Percentiles rank a stretch among this genome's conserved stretches.
These are phyloP conservation scores for Dinothrombium tinctorium DNA, from an alignment of 1,140 invertebrate genomes.

Conservation along the genomic window DNA sequence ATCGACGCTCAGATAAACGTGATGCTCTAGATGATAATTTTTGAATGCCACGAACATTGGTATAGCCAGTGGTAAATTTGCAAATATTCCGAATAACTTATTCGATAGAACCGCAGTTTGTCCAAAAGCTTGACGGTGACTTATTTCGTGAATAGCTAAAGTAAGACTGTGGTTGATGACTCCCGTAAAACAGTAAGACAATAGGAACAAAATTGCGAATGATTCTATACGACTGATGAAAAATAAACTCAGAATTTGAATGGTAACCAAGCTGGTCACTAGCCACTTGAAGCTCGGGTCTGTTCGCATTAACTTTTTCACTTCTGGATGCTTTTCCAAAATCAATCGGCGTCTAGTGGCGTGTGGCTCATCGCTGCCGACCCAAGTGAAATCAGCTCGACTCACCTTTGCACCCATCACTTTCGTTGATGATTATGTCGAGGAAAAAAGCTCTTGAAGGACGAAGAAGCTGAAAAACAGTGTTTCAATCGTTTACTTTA, in stretches of 20 bases:
- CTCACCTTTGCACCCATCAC: conserved; percentile 67
- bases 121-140: conserved; percentile 91
- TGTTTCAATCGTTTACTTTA: too few relatives aligned
- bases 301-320: conserved; percentile 78
- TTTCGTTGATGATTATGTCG: too few relatives aligned
- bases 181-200: conserved; percentile 79
- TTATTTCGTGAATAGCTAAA: conserved; percentile 89
- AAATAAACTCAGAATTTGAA: conserved; percentile 54
- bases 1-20: conserved; percentile 64
- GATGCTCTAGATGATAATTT: conserved; percentile 95
- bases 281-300: conserved; percentile 80
- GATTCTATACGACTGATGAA: conserved; percentile 53
- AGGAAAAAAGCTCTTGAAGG: too few relatives aligned
- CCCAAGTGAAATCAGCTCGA: conserved; percentile 80
- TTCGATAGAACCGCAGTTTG: conserved; percentile 58
- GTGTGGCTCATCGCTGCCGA: conserved; percentile 68
- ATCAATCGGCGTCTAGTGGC: conserved; percentile 51
- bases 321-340: conserved; percentile 83
- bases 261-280: conserved; percentile 52
- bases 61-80: conserved; percentile 81
- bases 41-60: conserved; percentile 91
- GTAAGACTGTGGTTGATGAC: conserved; percentile 92
- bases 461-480: too few relatives aligned
- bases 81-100: conserved; percentile 70
- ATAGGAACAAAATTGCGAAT: conserved; percentile 46